Base-by-base conservation (phyloP, 2,888 invertebrate species). In the Tipula confusa region DNA sequence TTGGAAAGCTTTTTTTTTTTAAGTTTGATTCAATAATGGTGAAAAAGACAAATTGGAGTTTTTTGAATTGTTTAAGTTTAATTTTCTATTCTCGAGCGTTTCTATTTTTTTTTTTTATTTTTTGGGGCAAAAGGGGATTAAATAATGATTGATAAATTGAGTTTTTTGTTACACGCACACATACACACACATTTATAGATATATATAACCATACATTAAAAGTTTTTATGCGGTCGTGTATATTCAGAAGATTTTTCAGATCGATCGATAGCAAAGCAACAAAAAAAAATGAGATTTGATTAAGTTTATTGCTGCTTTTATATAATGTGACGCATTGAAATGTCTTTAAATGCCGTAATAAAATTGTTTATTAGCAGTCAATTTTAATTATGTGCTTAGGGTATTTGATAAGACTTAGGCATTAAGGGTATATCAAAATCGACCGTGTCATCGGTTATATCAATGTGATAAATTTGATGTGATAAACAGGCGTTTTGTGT, bases 131-230 rank as follows among this genome's bases (percentile, higher is more conserved):
- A 24, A 64, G 64, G 64, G 64, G 64, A 64, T 64, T 64, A 64
- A 64, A 64, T 64, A 64, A 64, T 64, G 64, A 64, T 64, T 64
- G 64, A 64, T 18, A 64, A 64, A 64, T 64, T 64, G 64, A 24
- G 64, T 24, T 64, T 64, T 38, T 9, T 6, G 64, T 9, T 64
- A 18, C 0, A 43, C 43, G 15, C 6, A 43, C 43, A 64, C 11
- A 64, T 9, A 64, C 64, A 0, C 64, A 64, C 24, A 11, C 24
- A 18, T n/a, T n/a, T n/a, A n/a, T n/a, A n/a, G n/a, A n/a, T n/a
- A n/a, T n/a, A n/a, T n/a, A n/a, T n/a, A n/a, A n/a, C n/a, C n/a
- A n/a, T n/a, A n/a, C n/a, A n/a, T n/a, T n/a, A n/a, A n/a, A 11
- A 64, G 64, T 2, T 64, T 24, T 24, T 64, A 24, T 64, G 64